Evolutionary conservation across 2,888 invertebrate species (phyloP), one percentile per base, ranked within the genome.

Genomic region (Xanthia togata): DNA sequence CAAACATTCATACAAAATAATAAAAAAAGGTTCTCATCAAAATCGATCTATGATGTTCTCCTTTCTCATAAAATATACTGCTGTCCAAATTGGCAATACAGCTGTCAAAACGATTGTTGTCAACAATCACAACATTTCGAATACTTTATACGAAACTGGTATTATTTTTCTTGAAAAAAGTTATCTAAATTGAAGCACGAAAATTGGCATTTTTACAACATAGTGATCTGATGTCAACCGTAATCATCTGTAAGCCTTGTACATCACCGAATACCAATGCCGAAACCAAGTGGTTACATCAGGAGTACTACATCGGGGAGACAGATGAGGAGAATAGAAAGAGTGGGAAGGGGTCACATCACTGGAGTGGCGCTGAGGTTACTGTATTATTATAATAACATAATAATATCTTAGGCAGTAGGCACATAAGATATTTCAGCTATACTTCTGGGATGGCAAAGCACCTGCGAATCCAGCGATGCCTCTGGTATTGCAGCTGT

Each of bases 341-440:
- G 55, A 68, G 74, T 70, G 88, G 87, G 0, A 17, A 17, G 0
- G 95, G 94, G 2, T 86, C 88, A 60, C 89, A 94, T 71, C 90
- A 93, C 70, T 96, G 95, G 95, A 89, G 91, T 20, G 94, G 95
- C 20, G 91, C 94, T 26, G 91, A 95, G 93, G 96, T 91, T 41
- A 68, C 53, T 53, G 11, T 60, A 50, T 4, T 12, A 14, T 44
- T 44, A 12, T 12, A 4, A 14, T 14, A 44, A 44, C 44, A 4
- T 44, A 41, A 9, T 41, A 9, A 44, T 44, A 44, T 44, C 14
- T 47, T 47, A 47, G 47, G 47, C 47, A 47, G 47, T 17, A 47
- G 47, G 47, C 44, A 47, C 44, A 14, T 44, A 44, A 14, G 4
- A 44, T 1, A 44, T 44, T 44, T 44, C 0, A 44, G 14, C 44